Base-by-base conservation (phyloP, 2,888 invertebrate genomes). In the Pantelozetes paolii region DNA sequence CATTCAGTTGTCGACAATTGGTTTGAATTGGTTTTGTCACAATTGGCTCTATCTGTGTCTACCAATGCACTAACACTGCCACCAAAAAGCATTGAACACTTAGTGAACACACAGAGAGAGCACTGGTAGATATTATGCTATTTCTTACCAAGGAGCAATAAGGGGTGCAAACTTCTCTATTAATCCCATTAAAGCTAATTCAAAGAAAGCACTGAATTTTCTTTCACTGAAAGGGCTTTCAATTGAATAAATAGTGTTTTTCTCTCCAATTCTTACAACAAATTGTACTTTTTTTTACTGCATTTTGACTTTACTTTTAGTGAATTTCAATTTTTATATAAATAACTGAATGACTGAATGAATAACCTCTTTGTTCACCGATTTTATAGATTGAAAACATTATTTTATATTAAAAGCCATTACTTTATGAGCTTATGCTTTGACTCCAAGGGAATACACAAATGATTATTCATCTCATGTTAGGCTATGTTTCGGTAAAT, bases 11-110 rank as follows among this genome's bases (percentile, higher is more conserved):
- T 20, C 20, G 42, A 69, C 40, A 69, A 69, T 69, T 45, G 42
- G n/a, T 45, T 42, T 69, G 13, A 69, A 69, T 40, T 69, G 42
- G 42, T 69, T 69, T 69, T 69, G 69, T 69, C 69, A 45, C 69
- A 69, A 26, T 69, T 42, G 23, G 20, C n/a, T 69, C 69, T 69
- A 69, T 67, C 67, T 36, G 26, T 69, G n/a, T 42, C 62, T 62
- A 62, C 62, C 62, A 64, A 18, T 11, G 32, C 36, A 13, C 8
- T 30, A n/a, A 2, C 64, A 62, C 5, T 64, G 40, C 64, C 9
- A 6, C 32, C 59, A 26, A 59, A 9, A 23, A 20, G 13, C 26
- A 30, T 3, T 57, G 28, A 20, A 26, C 26, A 5, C 54, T 23
- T 26, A 23, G n/a, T 54, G 23, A 26, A 54, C 54, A 54, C 26